Conservation (phyloP, 2,113 vertebrate genomes). For the Mormyrus lacerda region DNA sequence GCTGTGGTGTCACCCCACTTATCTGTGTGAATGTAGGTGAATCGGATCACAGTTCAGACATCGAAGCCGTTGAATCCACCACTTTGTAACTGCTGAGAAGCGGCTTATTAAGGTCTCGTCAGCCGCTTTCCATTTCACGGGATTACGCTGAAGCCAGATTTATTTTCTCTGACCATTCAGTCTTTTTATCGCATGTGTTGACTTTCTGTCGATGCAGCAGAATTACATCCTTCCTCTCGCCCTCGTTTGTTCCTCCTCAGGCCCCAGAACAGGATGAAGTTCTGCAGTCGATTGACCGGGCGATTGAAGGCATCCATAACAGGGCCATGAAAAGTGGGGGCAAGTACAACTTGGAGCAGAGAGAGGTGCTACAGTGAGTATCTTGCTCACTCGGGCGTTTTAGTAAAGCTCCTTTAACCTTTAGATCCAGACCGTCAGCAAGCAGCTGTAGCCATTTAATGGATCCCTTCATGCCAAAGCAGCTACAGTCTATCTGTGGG, state of each 20-base stretch:
- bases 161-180: not conserved
- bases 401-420: not conserved
- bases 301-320: constrained; percentile 94
- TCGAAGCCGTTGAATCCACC: not conserved
- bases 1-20: not conserved
- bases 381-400: not conserved
- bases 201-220: not conserved
- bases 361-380: constrained; percentile 93
- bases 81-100: not conserved
- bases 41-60: not conserved
- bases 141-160: not conserved
- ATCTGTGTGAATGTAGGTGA: not conserved
- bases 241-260: constrained; percentile 44
- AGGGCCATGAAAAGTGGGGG: constrained; percentile 89
- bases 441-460: not conserved
- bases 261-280: constrained; percentile 91
- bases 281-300: constrained; percentile 90
- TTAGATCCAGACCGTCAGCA: not conserved
- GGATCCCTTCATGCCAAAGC: not conserved
- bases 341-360: constrained; percentile 96
- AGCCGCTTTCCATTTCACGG: not conserved
- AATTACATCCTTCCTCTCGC: not conserved
- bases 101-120: not conserved
- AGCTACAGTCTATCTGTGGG: not conserved
- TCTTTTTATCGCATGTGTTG: too few relatives aligned